Evolutionary conservation across 2,888 invertebrate species (phyloP), one percentile per base, ranked within the genome.

Genomic region (Tenthredo notha): DNA sequence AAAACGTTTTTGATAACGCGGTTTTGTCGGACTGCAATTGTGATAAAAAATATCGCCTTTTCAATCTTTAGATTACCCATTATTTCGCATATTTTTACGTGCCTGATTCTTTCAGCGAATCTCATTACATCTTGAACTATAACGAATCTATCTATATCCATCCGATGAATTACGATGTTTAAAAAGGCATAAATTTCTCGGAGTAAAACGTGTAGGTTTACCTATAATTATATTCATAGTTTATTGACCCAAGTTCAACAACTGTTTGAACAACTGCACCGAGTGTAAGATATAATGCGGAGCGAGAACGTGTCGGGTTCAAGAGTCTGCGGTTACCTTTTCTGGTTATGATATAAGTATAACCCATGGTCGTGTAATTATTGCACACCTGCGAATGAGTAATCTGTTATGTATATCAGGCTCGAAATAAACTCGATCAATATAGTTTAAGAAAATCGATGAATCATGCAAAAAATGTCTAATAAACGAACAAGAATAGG

Each of bases 201-300:
- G 2, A 21, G 2, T 9, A 2, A n/a, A 40, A 21, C n/a, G n/a
- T 5, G 40, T 74, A 9, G 40, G 18, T 43, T 21, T 10, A 74
- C 61, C 21, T 61, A 25, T 21, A 43, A 21, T 43, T 74, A 18
- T 33, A 33, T 77, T 18, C 33, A 54, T 21, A 77, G 77, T 77
- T 77, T 77, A 10, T 77, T 77, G 77, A 77, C 77, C 77, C 77
- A 33, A 54, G 77, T 77, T 77, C 54, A 50, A 54, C 54, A 47
- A 47, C 47, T 47, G 77, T 54, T 29, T 54, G 54, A 33, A 77
- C 77, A 77, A 77, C 50, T 77, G 77, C 50, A 54, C 29, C 50
- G 7, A 77, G 25, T 50, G 29, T 12, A 1, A 54, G 29, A 74
- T 74, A 29, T 25, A n/a, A 25, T 18, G 1, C 33, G 15, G 33